Evolutionary conservation across 1,140 invertebrate species (phyloP).

Genomic region (Triops longicaudatus): DNA sequence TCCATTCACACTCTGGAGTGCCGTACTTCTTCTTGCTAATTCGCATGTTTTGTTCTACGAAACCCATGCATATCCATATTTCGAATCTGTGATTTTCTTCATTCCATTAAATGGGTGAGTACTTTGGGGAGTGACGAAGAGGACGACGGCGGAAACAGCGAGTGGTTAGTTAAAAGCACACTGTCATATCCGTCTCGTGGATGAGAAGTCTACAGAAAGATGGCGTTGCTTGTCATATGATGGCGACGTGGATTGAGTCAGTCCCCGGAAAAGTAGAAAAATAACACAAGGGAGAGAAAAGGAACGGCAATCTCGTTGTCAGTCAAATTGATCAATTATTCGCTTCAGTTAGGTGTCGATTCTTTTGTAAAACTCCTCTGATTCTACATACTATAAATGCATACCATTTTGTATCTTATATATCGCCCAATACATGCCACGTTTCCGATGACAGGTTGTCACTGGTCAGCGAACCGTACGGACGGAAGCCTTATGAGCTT

Average conservation of each 20-base stretch:
- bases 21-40: constrained; percentile 31
- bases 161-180: background rate
- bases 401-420: background rate
- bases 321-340: constrained; percentile 9
- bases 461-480: background rate
- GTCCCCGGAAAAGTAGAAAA: background rate
- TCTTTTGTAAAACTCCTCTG: background rate
- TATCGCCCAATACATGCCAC: background rate
- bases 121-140: background rate
- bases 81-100: background rate
- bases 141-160: background rate
- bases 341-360: background rate
- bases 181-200: no score
- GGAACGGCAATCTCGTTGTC: constrained; percentile 1
- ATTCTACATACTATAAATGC: background rate
- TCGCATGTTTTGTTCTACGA: background rate
- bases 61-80: constrained; percentile 29
- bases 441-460: background rate
- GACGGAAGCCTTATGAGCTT: no score
- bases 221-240: no score
- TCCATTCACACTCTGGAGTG: constrained; percentile 41
- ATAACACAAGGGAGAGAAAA: background rate
- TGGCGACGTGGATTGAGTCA: background rate
- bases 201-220: no score
- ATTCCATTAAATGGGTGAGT: background rate